Conservation (phyloP, 2,113 vertebrate species). For the Oncorhynchus masou region DNA sequence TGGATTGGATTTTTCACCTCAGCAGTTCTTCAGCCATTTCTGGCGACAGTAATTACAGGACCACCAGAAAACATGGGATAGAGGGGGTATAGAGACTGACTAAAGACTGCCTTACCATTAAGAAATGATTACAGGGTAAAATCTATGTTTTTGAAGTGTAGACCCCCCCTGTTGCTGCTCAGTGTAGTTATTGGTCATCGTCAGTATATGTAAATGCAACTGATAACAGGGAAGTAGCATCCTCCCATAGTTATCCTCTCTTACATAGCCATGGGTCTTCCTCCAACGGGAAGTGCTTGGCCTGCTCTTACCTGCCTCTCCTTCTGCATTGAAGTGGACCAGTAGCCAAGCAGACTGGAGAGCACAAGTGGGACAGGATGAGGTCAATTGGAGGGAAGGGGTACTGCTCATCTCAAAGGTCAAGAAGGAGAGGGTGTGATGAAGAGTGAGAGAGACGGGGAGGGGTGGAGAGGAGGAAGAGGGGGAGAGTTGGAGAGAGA, state of each 20-base stretch:
- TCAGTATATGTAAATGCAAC: conserved; percentile 92
- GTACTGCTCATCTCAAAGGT: conserved; percentile 70
- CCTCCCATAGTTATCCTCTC: conserved; percentile 37
- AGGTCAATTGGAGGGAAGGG: conserved; percentile 69
- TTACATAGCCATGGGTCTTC: conserved; percentile 42
- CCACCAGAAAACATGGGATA: conserved; percentile 75
- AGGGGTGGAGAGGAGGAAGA: not conserved
- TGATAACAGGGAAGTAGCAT: conserved; percentile 72
- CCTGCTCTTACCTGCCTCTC: conserved; percentile 63
- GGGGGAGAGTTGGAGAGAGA: conserved; percentile 5
- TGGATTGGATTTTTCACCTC: conserved; percentile 92
- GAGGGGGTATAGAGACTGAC: conserved; percentile 31
- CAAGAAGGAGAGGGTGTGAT: conserved; percentile 67
- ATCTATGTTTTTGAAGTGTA: not conserved
- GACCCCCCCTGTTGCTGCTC: conserved; percentile 78
- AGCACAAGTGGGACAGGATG: conserved; percentile 57
- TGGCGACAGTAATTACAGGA: conserved; percentile 83
- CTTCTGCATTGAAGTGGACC: conserved; percentile 62
- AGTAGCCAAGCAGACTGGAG: conserved; percentile 34
- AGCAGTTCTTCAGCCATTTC: conserved; percentile 85
- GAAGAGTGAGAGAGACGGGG: conserved; percentile 28
- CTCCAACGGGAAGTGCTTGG: conserved; percentile 62
- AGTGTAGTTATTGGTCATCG: conserved; percentile 82
- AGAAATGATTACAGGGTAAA: not conserved
- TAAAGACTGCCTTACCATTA: not conserved